phyloP scores from a whole-genome alignment of 2,888 invertebrate species.

The Arrhopalites spinosus region DNA sequence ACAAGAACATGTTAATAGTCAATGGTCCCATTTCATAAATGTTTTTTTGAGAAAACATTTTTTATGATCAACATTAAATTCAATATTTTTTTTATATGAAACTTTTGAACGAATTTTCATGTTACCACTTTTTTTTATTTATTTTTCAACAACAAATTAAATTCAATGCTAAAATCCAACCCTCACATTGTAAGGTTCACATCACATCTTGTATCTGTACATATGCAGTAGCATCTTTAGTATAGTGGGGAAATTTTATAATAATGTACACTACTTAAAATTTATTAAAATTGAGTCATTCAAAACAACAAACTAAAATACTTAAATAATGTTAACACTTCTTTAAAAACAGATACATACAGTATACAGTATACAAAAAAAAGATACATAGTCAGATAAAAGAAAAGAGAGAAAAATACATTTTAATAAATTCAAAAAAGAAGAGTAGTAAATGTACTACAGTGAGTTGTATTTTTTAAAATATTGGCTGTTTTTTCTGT shows the following conservation, averaged over 20 bases:
- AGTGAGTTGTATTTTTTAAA: no score
- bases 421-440: no score
- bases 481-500: no score
- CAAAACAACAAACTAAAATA: background rate
- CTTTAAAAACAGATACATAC: background rate
- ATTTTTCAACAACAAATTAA: no score
- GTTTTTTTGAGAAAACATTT: constrained; percentile 1
- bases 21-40: background rate
- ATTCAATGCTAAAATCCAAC: background rate
- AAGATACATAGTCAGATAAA: background rate
- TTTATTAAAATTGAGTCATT: constrained; percentile 16
- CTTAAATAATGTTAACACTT: constrained; percentile 6
- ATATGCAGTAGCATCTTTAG: background rate
- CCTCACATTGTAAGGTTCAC: no score
- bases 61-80: constrained; percentile 18
- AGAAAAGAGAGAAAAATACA: background rate
- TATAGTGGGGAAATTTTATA: no score
- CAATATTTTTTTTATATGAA: background rate
- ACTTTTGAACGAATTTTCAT: constrained; percentile 7
- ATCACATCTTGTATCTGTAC: background rate
- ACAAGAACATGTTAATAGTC: background rate
- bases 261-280: background rate
- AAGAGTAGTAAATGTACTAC: no score
- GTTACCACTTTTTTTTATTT: no score
- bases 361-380: no score